Evolutionary conservation across 1,140 invertebrate species (phyloP).

Genomic region (Bombus pyrosoma): DNA sequence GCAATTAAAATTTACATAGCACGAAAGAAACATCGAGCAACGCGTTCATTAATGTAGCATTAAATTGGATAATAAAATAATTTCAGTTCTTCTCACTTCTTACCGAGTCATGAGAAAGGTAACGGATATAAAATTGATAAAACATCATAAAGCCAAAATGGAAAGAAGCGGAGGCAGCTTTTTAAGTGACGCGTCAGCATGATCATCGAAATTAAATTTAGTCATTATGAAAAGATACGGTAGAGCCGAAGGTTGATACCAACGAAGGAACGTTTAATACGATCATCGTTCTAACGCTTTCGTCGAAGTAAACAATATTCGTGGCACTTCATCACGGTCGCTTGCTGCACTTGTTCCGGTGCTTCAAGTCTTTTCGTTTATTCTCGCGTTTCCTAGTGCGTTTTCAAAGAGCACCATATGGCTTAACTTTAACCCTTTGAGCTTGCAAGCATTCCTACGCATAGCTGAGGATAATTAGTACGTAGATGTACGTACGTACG

Average conservation of each 20-base stretch:
- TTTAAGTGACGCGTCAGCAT: neutral
- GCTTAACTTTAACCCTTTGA: conserved; percentile 13
- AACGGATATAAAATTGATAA: too few relatives aligned
- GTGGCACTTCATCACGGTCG: conserved; percentile 8
- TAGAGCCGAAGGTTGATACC: neutral
- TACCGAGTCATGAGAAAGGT: too few relatives aligned
- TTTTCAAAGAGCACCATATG: neutral
- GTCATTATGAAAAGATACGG: neutral
- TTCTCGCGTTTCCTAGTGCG: conserved; percentile 8
- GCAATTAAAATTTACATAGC: too few relatives aligned
- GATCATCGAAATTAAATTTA: neutral
- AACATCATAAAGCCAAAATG: neutral
- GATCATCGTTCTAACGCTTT: neutral
- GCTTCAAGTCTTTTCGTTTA: conserved; percentile 9
- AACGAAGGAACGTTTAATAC: neutral
- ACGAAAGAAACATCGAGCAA: too few relatives aligned
- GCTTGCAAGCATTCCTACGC: neutral
- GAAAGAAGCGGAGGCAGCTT: too few relatives aligned
- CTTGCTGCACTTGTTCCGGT: conserved; percentile 18
- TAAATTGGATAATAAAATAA: too few relatives aligned
- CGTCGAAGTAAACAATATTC: conserved; percentile 1
- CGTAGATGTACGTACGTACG: too few relatives aligned
- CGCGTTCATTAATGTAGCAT: too few relatives aligned
- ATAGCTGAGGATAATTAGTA: conserved; percentile 13
- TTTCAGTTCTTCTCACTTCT: too few relatives aligned